Base-by-base conservation (phyloP, 2,113 vertebrate species). In the Taxidea taxus region DNA sequence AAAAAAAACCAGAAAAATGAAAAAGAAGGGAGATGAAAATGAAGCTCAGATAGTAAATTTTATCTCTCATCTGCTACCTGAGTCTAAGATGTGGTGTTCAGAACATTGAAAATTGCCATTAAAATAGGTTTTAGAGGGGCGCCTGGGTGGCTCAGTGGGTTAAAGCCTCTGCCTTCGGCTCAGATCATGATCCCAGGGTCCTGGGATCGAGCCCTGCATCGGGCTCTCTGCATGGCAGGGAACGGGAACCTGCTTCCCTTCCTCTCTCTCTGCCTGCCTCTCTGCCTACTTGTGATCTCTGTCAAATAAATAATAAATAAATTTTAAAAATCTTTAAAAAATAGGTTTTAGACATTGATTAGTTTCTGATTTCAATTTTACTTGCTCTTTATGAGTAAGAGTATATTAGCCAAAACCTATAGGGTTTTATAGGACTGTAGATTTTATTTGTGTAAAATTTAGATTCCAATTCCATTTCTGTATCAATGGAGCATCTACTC, bases 41-140 rank as follows among this genome's bases (percentile, higher is more conserved):
- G 66, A 94, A 90, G 51, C 37, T 42, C n/a, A 68, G 3, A 56
- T 25, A 91, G 64, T 81, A 75, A 44, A 66, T 83, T 70, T 92
- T 96, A 27, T 58, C 39, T 87, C 58, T 87, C 49, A 6, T 2
- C 29, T 75, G 51, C n/a, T 80, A 82, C 27, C 44, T 27, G 70
- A 95, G 72, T 83, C 74, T 68, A 85, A 96, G 68, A 87, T 90
- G 58, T 92, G 42, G 25, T 90, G 31, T 90, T 94, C 47, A 92
- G 54, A 82, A 93, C 64, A 72, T 84, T 49, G 72, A 91, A 95
- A 56, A 93, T 77, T 93, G 54, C 29, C 60, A 54, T 80, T 92
- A 77, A 56, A 85, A 81, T 58, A 87, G 49, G 44, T 68, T 81
- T 68, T 84, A 90, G 74, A 90, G n/a, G n/a, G n/a, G n/a, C n/a